Evolutionary conservation across 2,113 vertebrate species (phyloP), one percentile per base, ranked within the genome.

Genomic region (Galemys pyrenaicus): DNA sequence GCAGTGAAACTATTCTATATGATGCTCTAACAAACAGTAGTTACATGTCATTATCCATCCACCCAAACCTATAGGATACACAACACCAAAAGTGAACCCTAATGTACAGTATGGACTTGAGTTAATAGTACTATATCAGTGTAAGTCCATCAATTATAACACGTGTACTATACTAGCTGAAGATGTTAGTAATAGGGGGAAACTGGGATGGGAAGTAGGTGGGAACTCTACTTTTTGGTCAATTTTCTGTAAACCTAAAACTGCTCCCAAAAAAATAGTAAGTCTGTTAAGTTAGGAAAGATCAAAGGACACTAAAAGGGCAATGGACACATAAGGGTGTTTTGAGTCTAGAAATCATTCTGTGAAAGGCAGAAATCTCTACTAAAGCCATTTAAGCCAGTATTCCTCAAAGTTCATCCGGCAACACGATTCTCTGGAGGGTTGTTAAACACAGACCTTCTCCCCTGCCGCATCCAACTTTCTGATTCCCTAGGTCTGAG

Each of bases 161-260:
- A 88, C 78, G 11, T 73, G 0, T 56, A 86, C 32, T 64, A 64
- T 10, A 85, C 37, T 51, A 51, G 17, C 49, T 17, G 49, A 51
- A 51, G 16, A 3, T 17, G 46, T 49, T 49, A 49, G 12, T 49
- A 49, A 49, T 49, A 49, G 46, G 49, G 49, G 49, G 15, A 3
- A 51, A 51, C 49, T 51, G 49, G 16, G 56, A 7, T 41, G 11
- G 46, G 12, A 30, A 77, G 28, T 65, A 67, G 46, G 84, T 37
- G 16, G 5, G 26, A 65, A 91, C 3, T 83, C 28, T 73, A 65
- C 30, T 82, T 77, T 83, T 28, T 44, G 51, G 12, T 79, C 19
- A 83, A 37, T 78, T 75, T 94, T 87, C 64, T 82, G 11, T 79
- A 94, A 92, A 79, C 26, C 22, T 70, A 75, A 93, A 90, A 90